phyloP scores from a whole-genome alignment of 37 sponge, comb jelly and placozoan species.

The Diacarnus erythraeanus region DNA sequence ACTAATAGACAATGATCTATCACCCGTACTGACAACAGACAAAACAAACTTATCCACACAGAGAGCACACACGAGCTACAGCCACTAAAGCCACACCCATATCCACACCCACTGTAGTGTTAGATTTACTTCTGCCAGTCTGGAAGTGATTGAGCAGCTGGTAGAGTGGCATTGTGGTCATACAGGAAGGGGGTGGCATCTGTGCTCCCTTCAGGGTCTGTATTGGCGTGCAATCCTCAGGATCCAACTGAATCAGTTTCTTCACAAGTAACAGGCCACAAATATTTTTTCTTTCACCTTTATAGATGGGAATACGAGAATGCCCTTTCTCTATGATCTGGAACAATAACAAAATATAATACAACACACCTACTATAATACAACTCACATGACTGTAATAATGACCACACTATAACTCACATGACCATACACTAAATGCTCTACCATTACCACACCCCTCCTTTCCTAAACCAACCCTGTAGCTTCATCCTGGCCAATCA shows the following conservation, averaged over 20 bases:
- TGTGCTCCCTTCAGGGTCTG: constrained; percentile 27
- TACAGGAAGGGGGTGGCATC: constrained; percentile 63
- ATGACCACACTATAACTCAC: constrained; percentile 6
- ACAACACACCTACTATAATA: background rate
- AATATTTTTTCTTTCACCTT: constrained; percentile 33
- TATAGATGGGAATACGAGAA: constrained; percentile 77
- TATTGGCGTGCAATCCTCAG: constrained; percentile 48
- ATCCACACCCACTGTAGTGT: too few relatives aligned
- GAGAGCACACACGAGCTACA: too few relatives aligned
- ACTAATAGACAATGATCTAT: too few relatives aligned
- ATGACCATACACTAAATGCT: too few relatives aligned
- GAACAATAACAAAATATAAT: background rate
- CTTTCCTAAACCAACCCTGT: too few relatives aligned
- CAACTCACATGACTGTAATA: too few relatives aligned
- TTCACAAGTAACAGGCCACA: constrained; percentile 78
- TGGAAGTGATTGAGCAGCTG: constrained; percentile 79
- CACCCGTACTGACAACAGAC: too few relatives aligned
- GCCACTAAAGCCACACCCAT: too few relatives aligned
- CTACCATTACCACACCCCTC: too few relatives aligned
- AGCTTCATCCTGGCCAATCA: too few relatives aligned
- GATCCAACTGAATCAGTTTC: constrained; percentile 68
- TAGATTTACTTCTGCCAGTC: constrained; percentile 67
- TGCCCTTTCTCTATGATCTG: constrained; percentile 61
- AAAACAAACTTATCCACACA: too few relatives aligned
- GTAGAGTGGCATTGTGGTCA: constrained; percentile 63